Base-by-base conservation (phyloP, 1,140 invertebrate genomes). In the Glomeris maerens region DNA sequence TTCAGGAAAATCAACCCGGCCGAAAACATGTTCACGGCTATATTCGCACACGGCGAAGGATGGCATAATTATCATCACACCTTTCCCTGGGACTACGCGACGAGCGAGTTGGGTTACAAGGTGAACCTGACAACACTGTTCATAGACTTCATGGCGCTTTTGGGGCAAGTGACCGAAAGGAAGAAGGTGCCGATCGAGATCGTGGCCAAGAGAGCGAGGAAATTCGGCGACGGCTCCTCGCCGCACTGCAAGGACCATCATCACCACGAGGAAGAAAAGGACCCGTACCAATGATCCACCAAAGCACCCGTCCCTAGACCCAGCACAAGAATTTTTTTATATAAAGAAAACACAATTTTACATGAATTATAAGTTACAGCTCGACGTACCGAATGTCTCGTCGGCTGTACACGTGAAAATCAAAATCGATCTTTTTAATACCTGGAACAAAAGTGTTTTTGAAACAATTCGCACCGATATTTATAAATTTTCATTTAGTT, bases 31-130 rank as follows among this genome's bases (percentile, higher is more conserved):
- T 50, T 62, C 10, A 73, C 74, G 1, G 63, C 69, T 0, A 59
- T 74, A 25, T 59, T 71, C 27, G 69, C 75, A 1, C 59, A 71
- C 17, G 76, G 76, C 1, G 76, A 78, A 63, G 76, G 77, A 25
- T 76, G 71, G 61, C 81, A 83, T 64, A 83, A 86, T 64, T 89
- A 84, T 67, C 82, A 84, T 61, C 82, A 84, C 66, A 76, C 75
- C 1, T 84, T 84, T 67, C 82, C 82, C 1, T 78, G 77, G 67
- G 82, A 85, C 65, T 81, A 81, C 65, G 70, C 74, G 53, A 84
- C 85, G 0, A 80, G 81, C 1, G 90, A 95, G 58, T 69, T 60
- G 10, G 57, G 62, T 17, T 55, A 26, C 23, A 42, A 39, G 20
- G 47, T 38, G n/a, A 56, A 52, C 54, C 27, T 75, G 60, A 64